A percentile compares a stretch with the other conserved stretches of the same genome.
phyloP scores from a whole-genome alignment of 1,140 invertebrate genomes.

The Augochlora pura region DNA sequence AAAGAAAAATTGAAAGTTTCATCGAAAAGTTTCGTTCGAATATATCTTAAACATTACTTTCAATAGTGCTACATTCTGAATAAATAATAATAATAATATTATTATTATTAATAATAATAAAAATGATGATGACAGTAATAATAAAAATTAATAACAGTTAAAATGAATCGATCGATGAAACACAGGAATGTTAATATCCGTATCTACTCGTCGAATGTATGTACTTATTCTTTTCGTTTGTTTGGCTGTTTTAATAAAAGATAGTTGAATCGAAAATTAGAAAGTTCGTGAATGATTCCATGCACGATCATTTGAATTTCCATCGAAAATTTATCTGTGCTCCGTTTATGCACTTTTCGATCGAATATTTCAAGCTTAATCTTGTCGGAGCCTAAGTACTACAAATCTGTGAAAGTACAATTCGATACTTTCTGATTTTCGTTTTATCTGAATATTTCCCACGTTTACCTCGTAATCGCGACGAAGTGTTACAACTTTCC shows the following conservation, averaged over 20 bases:
- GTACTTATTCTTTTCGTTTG: constrained; percentile 14
- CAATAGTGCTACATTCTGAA: background rate
- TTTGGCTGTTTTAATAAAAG: constrained; percentile 6
- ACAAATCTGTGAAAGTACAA: background rate
- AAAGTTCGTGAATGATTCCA: constrained; percentile 24
- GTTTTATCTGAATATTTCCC: background rate
- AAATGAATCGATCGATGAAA: constrained; percentile 21
- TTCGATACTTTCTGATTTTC: background rate
- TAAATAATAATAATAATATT: constrained; percentile 3
- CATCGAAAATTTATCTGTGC: background rate
- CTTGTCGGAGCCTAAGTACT: background rate
- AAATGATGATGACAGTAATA: no score
- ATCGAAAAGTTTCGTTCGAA: constrained; percentile 20
- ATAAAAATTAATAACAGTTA: constrained; percentile 15
- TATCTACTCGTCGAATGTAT: constrained; percentile 45
- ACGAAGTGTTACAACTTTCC: constrained; percentile 40
- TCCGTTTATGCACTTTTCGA: background rate
- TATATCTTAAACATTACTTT: constrained; percentile 5
- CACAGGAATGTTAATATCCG: constrained; percentile 42
- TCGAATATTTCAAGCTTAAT: background rate
- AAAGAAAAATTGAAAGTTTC: background rate
- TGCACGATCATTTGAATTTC: background rate
- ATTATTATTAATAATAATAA: no score
- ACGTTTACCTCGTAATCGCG: background rate
- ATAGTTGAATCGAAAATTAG: constrained; percentile 47